phyloP scores from a whole-genome alignment of 2,113 vertebrate species.

The Ictidomys tridecemlineatus region DNA sequence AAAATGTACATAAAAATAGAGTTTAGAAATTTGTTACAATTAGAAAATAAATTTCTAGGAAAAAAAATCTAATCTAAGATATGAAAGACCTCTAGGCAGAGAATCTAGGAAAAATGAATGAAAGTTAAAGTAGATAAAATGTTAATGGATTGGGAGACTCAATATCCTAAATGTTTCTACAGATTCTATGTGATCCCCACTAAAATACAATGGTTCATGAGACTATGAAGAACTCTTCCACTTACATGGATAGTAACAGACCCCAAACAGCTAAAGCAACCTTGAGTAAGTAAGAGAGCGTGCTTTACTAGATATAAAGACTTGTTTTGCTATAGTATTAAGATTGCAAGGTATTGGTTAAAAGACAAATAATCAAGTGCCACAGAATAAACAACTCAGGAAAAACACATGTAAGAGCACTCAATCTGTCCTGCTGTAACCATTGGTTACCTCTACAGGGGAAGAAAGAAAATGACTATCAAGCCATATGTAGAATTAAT shows the following conservation, averaged over 20 bases:
- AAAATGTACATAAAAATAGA: background rate
- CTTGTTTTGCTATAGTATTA: background rate
- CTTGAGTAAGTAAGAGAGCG: background rate
- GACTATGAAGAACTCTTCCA: background rate
- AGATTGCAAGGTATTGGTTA: background rate
- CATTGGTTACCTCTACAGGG: background rate
- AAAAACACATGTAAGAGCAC: background rate
- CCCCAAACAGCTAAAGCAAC: background rate
- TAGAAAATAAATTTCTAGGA: slow-evolving; percentile 6
- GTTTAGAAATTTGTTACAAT: background rate
- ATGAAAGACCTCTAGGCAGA: background rate
- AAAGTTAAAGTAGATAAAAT: background rate
- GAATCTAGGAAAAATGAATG: background rate
- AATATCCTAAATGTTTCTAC: background rate
- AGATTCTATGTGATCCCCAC: background rate
- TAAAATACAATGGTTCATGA: background rate
- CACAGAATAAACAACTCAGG: background rate
- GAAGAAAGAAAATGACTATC: background rate
- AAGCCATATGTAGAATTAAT: background rate
- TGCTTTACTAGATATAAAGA: background rate
- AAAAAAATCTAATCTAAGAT: background rate
- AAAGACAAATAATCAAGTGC: background rate
- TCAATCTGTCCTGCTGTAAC: background rate
- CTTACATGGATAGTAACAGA: background rate
- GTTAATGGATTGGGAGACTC: background rate